These are phyloP conservation scores for Tetramorium simillimum DNA, from an alignment of 1,140 invertebrate species.

Conservation along the genomic window DNA sequence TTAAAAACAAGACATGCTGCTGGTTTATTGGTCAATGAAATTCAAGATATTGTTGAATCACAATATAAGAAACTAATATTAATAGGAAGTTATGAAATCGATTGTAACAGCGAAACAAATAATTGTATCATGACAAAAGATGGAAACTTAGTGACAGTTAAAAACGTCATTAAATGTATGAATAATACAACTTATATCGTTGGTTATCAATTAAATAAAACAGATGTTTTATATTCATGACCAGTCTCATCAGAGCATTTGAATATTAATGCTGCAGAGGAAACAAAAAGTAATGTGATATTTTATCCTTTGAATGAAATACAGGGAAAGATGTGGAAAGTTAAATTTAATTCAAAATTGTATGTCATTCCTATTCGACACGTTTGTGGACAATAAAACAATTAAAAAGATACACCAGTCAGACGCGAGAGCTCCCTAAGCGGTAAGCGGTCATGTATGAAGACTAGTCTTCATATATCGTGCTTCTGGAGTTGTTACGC, in stretches of 20 bases:
- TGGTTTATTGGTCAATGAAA: conserved; percentile 10
- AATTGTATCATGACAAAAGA: conserved; percentile 42
- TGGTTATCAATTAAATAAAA: conserved; percentile 29
- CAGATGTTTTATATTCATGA: conserved; percentile 36
- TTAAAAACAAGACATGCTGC: conserved; percentile 2
- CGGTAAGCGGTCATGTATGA: too few species aligned
- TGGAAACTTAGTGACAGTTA: conserved; percentile 22
- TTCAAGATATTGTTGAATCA: conserved; percentile 40
- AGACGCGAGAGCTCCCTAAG: too few species aligned
- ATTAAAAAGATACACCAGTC: background rate
- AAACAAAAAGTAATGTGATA: conserved; percentile 24
- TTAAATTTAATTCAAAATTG: conserved; percentile 46
- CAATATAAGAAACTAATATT: conserved; percentile 33
- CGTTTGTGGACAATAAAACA: conserved; percentile 16
- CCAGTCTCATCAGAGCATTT: conserved; percentile 31
- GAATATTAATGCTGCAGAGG: background rate
- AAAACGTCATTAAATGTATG: conserved; percentile 1
- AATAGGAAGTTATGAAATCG: conserved; percentile 36
- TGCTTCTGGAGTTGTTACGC: too few species aligned
- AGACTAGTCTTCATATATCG: too few species aligned
- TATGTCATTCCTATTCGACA: conserved; percentile 30
- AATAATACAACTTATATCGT: conserved; percentile 35
- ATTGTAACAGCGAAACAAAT: conserved; percentile 31
- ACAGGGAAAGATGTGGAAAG: conserved; percentile 27
- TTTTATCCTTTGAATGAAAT: conserved; percentile 11